These are phyloP conservation scores for Papilio gigon DNA, from an alignment of 2,888 invertebrate genomes.

Conservation along the genomic window DNA sequence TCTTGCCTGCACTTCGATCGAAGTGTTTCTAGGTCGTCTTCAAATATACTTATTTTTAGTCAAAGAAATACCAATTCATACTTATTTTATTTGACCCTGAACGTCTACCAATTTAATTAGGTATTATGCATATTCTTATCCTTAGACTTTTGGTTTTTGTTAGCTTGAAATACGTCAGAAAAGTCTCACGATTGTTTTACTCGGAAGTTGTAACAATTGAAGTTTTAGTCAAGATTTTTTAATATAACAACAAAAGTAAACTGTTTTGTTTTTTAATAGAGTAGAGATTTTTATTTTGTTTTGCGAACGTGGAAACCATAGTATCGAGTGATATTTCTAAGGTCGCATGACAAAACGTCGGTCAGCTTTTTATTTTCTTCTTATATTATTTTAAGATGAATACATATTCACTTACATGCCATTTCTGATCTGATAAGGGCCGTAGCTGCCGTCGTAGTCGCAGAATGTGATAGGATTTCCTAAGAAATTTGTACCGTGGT, in stretches of 20 bases:
- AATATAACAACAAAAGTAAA: too few relatives aligned
- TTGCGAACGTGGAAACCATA: too few relatives aligned
- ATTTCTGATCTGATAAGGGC: slow-evolving; percentile 77
- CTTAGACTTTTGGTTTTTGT: neutral
- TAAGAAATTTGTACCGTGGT: slow-evolving; percentile 83
- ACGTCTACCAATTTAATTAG: neutral
- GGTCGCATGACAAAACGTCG: too few relatives aligned
- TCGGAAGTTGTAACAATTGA: neutral
- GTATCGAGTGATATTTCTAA: too few relatives aligned
- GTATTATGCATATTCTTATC: neutral
- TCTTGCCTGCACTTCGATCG: neutral
- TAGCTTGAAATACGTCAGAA: neutral
- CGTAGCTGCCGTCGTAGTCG: slow-evolving; percentile 86
- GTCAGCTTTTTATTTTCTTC: neutral
- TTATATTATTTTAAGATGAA: neutral
- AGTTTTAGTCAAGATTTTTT: neutral
- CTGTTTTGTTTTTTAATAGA: too few relatives aligned
- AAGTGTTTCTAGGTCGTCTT: neutral
- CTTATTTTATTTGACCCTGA: neutral
- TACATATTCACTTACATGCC: slow-evolving; percentile 82
- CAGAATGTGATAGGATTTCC: slow-evolving; percentile 81
- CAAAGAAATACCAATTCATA: neutral
- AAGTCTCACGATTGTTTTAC: neutral
- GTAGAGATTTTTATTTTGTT: too few relatives aligned
- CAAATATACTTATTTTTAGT: neutral